Base-by-base conservation (phyloP, 1,140 invertebrate genomes). In the Penaeus japonicus region DNA sequence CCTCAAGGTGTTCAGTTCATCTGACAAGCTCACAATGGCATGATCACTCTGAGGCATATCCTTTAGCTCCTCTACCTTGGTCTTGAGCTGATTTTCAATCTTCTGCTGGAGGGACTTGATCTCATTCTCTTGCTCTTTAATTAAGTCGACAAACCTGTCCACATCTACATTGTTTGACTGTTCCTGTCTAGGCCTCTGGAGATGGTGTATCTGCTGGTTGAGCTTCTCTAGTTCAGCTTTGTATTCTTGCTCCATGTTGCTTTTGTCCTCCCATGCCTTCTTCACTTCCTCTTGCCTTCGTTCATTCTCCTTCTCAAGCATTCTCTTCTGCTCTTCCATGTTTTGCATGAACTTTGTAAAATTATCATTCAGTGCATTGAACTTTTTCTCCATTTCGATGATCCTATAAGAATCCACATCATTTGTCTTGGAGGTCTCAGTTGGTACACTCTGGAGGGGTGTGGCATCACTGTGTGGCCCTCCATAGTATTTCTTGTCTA, bases 301-400 rank as follows among this genome's bases (percentile, higher is more conserved):
- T 55, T 65, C 84, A 89, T 82, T 80, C 73, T 89, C 89, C 77
- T 27, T 62, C 65, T 89, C 84, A 18, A 89, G 54, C 12, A 65
- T 77, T 32, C 57, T 75, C 62, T 89, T 89, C 54, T 89, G 89
- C 27, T 85, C 78, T 79, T 89, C 89, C 53, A 89, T 62, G 27
- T 89, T 84, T 73, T 35, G 80, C 22, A 85, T 30, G 3, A 89
- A 59, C 20, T 59, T 80, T 12, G 39, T n/a, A 39, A 89, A 83
- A 73, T 85, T 89, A 55, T 89, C 84, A 82, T 86, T 86, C 89
- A 89, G 85, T 1, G 65, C 39, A 73, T 86, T 75, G 27, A 82
- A 89, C 54, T 85, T 89, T 55, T 73, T 82, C 39, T 89, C 84
- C 57, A 89, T 86, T 65, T 89, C 89, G n/a, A 53, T 39, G 32